Conservation (phyloP, 2,797 vertebrate species). For the Hapalemur alaotrensis region DNA sequence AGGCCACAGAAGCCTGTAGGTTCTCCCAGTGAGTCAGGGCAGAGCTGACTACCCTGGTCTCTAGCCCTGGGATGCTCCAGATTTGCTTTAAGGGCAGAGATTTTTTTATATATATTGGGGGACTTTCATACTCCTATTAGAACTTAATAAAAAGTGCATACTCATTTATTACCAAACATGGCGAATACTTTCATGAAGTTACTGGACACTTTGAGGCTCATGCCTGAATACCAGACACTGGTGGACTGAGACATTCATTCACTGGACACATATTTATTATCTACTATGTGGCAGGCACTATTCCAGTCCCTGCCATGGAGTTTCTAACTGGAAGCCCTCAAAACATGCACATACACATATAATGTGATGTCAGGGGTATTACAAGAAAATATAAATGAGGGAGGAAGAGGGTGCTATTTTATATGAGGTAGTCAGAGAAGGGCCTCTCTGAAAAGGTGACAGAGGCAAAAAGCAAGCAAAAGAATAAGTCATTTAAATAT, state of each 20-base stretch:
- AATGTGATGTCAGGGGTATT: background rate
- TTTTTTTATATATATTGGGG: background rate
- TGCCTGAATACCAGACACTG: background rate
- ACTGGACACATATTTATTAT: background rate
- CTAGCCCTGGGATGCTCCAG: background rate
- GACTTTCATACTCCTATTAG: background rate
- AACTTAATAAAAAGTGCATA: background rate
- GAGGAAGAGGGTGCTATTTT: background rate
- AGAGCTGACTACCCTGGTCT: background rate
- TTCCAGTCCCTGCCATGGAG: background rate
- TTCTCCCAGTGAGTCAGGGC: background rate
- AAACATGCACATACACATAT: background rate
- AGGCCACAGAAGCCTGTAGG: rapidly evolving
- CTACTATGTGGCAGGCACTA: background rate
- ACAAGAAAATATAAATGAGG: background rate
- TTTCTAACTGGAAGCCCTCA: background rate
- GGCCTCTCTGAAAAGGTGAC: background rate
- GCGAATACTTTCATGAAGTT: background rate
- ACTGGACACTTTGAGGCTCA: background rate
- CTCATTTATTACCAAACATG: background rate
- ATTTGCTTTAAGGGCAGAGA: background rate
- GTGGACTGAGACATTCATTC: background rate
- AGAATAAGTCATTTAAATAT: background rate
- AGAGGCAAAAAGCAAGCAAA: background rate
- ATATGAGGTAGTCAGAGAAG: background rate